These are phyloP conservation scores for Sardina pilchardus DNA, from an alignment of 2,113 vertebrate species.

Conservation along the genomic window DNA sequence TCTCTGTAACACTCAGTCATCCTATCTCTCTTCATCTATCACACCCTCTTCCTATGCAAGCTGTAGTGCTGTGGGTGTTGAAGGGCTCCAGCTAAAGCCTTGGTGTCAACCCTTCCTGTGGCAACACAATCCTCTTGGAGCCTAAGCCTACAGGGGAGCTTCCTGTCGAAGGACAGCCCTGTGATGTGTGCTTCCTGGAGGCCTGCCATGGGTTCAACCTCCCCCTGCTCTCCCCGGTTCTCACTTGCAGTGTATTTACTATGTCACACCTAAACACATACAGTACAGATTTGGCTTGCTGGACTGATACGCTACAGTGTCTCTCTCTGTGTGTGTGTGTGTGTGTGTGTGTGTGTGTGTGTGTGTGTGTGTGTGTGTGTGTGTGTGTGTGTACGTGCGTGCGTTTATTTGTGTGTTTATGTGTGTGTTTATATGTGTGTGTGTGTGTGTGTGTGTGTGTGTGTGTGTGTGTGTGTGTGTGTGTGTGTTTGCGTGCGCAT, in stretches of 20 bases:
- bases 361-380: too few species aligned
- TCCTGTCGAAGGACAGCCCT: constrained; percentile 24
- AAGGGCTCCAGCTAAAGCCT: background rate
- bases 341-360: constrained; percentile 33
- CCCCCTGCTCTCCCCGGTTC: background rate
- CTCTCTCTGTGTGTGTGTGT: constrained; percentile 20
- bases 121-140: constrained; percentile 9
- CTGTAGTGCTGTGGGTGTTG: background rate
- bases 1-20: constrained; percentile 10
- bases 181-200: constrained; percentile 12
- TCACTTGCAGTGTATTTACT: background rate
- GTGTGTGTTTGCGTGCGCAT: background rate
- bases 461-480: background rate
- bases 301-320: constrained; percentile 18
- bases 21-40: background rate
- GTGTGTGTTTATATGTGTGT: constrained; percentile 21
- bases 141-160: background rate
- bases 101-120: background rate
- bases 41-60: background rate
- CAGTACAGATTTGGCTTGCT: background rate
- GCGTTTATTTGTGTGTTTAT: too few species aligned
- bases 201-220: background rate
- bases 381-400: too few species aligned
- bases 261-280: background rate
- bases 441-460: background rate